Evolutionary conservation across 2,797 vertebrate species (phyloP).

Genomic region (Balearica regulorum): DNA sequence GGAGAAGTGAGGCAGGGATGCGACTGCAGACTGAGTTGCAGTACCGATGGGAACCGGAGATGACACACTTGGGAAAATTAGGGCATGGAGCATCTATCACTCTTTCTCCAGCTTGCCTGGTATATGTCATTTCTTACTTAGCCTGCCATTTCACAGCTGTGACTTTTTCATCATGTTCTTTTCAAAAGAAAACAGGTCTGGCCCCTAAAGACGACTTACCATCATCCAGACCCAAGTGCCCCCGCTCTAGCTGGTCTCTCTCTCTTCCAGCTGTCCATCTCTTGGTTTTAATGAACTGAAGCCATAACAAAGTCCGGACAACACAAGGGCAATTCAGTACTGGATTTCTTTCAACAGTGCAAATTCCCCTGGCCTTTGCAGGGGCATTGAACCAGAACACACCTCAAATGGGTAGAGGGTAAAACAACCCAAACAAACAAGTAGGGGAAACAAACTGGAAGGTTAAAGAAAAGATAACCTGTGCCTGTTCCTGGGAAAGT

Average conservation of each 20-base stretch:
- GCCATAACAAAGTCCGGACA: constrained; percentile 49
- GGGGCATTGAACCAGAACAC: constrained; percentile 73
- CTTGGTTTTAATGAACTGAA: constrained; percentile 63
- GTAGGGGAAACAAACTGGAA: constrained; percentile 70
- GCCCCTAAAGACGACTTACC: not conserved
- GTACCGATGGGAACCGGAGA: not conserved
- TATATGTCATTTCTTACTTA: not conserved
- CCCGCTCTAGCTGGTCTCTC: not conserved
- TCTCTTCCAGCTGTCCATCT: constrained; percentile 37
- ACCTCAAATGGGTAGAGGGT: constrained; percentile 70
- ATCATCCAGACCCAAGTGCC: not conserved
- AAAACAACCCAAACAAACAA: constrained; percentile 76
- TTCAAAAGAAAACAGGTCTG: not conserved
- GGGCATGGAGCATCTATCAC: not conserved
- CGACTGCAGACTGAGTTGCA: not conserved
- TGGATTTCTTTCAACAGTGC: constrained; percentile 56
- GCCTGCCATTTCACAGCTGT: not conserved
- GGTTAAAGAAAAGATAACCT: constrained; percentile 67
- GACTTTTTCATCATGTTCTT: not conserved
- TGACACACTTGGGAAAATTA: not conserved
- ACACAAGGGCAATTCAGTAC: constrained; percentile 23
- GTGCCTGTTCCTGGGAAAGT: constrained; percentile 42
- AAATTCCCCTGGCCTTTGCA: constrained; percentile 68
- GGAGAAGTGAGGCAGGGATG: not conserved
- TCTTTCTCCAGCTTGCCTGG: constrained; percentile 9